Evolutionary conservation across 2,888 invertebrate genomes (phyloP).

Genomic region (Meiosimyza platycephala): DNA sequence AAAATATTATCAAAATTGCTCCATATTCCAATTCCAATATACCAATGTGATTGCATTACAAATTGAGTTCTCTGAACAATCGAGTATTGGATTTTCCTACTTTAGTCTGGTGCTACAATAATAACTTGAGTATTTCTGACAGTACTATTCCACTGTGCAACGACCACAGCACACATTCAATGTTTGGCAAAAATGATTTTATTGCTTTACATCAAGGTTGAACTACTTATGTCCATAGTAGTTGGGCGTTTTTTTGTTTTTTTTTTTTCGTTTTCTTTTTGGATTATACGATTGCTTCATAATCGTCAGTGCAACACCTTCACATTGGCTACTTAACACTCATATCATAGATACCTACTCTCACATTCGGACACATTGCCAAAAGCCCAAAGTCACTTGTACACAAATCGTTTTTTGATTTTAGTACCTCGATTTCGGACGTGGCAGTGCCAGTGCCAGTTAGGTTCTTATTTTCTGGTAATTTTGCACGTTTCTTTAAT

Average conservation of each 20-base stretch:
- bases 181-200: too few species aligned
- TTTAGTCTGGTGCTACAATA: too few species aligned
- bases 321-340: conserved; percentile 21
- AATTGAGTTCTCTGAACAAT: too few species aligned
- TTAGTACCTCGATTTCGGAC: not conserved
- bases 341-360: not conserved
- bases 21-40: too few species aligned
- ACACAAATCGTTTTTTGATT: not conserved
- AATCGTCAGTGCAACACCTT: conserved; percentile 22
- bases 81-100: too few species aligned
- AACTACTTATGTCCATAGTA: conserved; percentile 43
- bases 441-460: conserved; percentile 20
- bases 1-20: too few species aligned
- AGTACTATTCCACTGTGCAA: too few species aligned
- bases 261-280: not conserved
- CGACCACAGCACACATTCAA: too few species aligned
- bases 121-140: too few species aligned
- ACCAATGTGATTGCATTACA: too few species aligned
- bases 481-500: conserved; percentile 60
- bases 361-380: not conserved
- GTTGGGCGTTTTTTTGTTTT: conserved; percentile 17
- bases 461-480: conserved; percentile 38
- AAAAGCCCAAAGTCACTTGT: not conserved
- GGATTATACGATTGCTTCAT: conserved; percentile 18
- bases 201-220: conserved; percentile 45